phyloP scores from a whole-genome alignment of 2,797 vertebrate species.

The Champsocephalus gunnari region DNA sequence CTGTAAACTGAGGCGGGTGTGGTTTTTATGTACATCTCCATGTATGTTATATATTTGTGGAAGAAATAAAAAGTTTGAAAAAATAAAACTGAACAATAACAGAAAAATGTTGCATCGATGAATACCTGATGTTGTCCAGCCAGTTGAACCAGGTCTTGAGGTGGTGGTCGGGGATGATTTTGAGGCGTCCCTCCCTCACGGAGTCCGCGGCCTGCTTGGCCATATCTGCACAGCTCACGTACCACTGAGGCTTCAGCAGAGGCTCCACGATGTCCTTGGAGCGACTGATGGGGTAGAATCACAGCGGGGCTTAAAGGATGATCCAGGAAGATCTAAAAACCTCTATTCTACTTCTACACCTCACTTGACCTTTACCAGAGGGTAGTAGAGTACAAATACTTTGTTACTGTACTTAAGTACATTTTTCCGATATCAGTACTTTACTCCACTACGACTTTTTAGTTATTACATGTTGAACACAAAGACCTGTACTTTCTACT shows the following conservation, averaged over 20 bases:
- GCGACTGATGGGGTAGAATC: conserved; percentile 80
- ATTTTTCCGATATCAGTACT: no score
- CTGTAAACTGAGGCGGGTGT: no score
- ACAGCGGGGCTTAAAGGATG: neutral
- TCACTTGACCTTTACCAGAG: conserved; percentile 14
- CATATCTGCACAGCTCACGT: conserved; percentile 90
- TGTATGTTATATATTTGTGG: no score
- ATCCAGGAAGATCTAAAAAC: conserved; percentile 6
- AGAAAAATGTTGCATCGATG: no score
- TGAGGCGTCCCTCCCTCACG: conserved; percentile 87
- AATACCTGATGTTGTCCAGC: conserved; percentile 94
- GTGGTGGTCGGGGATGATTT: conserved; percentile 91
- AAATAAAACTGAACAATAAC: no score
- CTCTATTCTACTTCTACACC: neutral
- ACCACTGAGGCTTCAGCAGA: conserved; percentile 94
- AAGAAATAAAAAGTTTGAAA: no score
- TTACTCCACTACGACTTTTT: no score
- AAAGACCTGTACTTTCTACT: no score
- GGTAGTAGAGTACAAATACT: no score
- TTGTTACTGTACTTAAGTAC: no score
- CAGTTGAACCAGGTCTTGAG: conserved; percentile 92
- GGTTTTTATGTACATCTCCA: no score
- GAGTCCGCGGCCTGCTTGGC: conserved; percentile 89
- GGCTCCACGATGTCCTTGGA: conserved; percentile 96
- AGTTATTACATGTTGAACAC: no score